Base-by-base conservation (phyloP, 2,888 invertebrate species). In the Drosophila nigricruria region DNA sequence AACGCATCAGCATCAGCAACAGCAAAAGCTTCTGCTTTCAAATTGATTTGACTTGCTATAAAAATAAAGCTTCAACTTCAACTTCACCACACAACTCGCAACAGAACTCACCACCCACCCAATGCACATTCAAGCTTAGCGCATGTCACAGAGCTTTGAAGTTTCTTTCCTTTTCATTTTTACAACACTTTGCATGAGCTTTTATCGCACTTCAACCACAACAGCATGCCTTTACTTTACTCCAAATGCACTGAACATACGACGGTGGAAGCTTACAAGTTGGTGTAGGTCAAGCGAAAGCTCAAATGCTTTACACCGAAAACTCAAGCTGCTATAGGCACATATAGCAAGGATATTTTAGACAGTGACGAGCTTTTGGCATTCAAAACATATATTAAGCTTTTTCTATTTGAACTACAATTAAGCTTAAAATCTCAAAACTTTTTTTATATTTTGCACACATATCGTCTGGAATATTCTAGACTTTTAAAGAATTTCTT, bases 151-250 rank as follows among this genome's bases (percentile, higher is more conserved):
- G 47, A 34, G 36, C 36, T 36, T 52, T 36, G n/a, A 23, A 36
- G 23, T 23, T 36, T n/a, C n/a, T n/a, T 25, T 2, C 50, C 23
- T 10, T 36, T 16, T 52, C 32, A 52, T 36, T n/a, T 23, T 16
- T 2, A 49, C 49, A 18, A 64, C 23, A 59, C 34, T 34, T 59
- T 72, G 73, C 73, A 73, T 66, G 73, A 30, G 32, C 65, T 63
- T 69, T 73, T 54, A 45, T 20, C 58, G 12, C 36, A 36, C 14
- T 30, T 49, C 1, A 20, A 6, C 25, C 32, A 23, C 36, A 42
- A 27, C 20, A 14, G 73, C 66, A 58, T 73, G 58, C 25, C 42
- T 54, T 38, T 54, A 20, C 36, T 43, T 40, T 62, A 27, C 18
- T 30, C 12, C 30, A 18, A 30, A 23, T 40, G 34, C 45, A 45